Conservation (phyloP, 1,140 invertebrate species). For the Drosophila bifasciata region DNA sequence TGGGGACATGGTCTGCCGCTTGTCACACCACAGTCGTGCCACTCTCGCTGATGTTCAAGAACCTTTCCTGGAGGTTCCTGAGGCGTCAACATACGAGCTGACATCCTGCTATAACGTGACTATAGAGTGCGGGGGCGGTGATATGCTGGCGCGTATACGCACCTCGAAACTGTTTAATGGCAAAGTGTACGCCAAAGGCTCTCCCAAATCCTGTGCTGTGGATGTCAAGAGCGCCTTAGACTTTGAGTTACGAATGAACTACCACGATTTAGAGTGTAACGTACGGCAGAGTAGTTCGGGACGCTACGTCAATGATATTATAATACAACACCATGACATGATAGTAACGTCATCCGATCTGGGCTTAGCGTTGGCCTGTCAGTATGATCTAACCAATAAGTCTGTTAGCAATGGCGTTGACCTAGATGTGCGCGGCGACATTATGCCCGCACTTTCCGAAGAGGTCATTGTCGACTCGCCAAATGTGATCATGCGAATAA, state of each 20-base stretch:
- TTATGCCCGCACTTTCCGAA: conserved; percentile 90
- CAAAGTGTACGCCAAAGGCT: conserved; percentile 96
- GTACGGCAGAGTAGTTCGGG: conserved; percentile 93
- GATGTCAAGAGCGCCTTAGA: conserved; percentile 93
- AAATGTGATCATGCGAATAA: conserved; percentile 98
- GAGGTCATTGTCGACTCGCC: conserved; percentile 96
- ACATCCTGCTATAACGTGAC: conserved; percentile 97
- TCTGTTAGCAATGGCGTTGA: conserved; percentile 96
- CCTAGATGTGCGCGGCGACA: conserved; percentile 93
- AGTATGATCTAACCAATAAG: conserved; percentile 96
- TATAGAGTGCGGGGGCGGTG: conserved; percentile 94
- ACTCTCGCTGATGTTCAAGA: conserved; percentile 95
- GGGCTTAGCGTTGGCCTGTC: conserved; percentile 95
- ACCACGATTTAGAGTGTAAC: conserved; percentile 95
- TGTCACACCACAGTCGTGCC: conserved; percentile 95
- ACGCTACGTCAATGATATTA: conserved; percentile 94
- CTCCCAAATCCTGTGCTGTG: conserved; percentile 95
- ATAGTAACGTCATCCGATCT: conserved; percentile 97
- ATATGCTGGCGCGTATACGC: conserved; percentile 96
- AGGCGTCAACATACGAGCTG: conserved; percentile 95
- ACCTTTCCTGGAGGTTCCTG: conserved; percentile 94
- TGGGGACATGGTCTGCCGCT: conserved; percentile 94
- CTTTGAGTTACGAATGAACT: conserved; percentile 95
- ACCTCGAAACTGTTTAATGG: conserved; percentile 96
- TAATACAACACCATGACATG: conserved; percentile 97